These are phyloP conservation scores for Hoplostethus mediterraneus DNA, from an alignment of 2,797 vertebrate species.

Conservation along the genomic window DNA sequence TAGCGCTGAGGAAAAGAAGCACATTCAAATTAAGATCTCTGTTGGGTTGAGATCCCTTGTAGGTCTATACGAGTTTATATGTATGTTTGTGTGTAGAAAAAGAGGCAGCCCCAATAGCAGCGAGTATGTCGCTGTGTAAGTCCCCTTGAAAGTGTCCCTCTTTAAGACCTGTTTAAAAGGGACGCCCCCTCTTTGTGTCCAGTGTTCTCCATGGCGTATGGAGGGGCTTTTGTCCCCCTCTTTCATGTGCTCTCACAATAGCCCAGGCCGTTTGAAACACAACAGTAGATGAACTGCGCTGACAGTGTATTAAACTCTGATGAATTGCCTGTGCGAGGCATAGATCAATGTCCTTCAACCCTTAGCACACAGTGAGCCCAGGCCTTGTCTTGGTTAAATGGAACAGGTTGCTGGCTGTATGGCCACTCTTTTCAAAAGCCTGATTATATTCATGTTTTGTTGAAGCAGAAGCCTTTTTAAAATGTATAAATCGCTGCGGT, in stretches of 20 bases:
- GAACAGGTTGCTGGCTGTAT: constrained; percentile 82
- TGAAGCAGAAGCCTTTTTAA: constrained; percentile 85
- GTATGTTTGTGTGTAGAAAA: constrained; percentile 84
- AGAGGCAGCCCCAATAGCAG: constrained; percentile 74
- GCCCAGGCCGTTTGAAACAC: constrained; percentile 85
- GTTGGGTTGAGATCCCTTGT: constrained; percentile 73
- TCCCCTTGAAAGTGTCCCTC: constrained; percentile 86
- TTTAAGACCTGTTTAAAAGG: constrained; percentile 88
- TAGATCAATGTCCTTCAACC: constrained; percentile 88
- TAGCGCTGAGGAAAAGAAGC: constrained; percentile 46
- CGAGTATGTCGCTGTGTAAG: constrained; percentile 82
- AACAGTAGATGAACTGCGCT: constrained; percentile 89
- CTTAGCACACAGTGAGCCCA: constrained; percentile 79
- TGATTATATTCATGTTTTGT: constrained; percentile 88
- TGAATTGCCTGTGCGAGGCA: constrained; percentile 87
- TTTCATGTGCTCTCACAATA: constrained; percentile 87
- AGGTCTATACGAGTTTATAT: constrained; percentile 77
- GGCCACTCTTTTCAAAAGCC: constrained; percentile 75
- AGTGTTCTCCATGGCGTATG: constrained; percentile 85
- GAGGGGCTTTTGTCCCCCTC: constrained; percentile 85
- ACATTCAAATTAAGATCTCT: constrained; percentile 79
- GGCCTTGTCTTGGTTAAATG: constrained; percentile 83
- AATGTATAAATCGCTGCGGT: constrained; percentile 84
- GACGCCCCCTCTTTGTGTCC: constrained; percentile 87
- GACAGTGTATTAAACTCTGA: constrained; percentile 91